Evolutionary conservation across 2,888 invertebrate species (phyloP), one percentile per base, ranked within the genome.

Genomic region (Spialia ferax): DNA sequence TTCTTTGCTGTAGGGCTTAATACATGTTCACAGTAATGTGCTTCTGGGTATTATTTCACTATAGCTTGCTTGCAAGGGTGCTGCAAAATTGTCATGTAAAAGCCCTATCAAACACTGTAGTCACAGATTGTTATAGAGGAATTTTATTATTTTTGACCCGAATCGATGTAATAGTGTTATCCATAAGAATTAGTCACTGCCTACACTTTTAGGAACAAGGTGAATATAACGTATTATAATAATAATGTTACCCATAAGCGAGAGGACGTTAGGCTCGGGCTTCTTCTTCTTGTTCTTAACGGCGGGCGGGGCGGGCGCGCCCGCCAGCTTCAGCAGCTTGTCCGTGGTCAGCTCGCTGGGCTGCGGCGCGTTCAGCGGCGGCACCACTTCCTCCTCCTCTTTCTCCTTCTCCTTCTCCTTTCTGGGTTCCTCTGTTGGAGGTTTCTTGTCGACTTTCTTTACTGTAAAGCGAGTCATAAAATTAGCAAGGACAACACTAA

Each of bases 321-420:
- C 73, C 1, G 89, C 91, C 64, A 92, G 90, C 76, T 86, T 85
- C 72, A 94, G 77, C 64, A 93, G 78, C 74, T 91, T 94, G 57
- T 92, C 91, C 0, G 90, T 94, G 52, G 93, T 93, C 35, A 93
- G 82, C 75, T 91, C 91, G 71, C 84, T 89, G 3, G 93, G 90
- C 77, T 91, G 93, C 22, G 90, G 90, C 18, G 81, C 80, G 73
- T 90, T 90, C 72, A 91, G 74, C 0, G 93, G 90, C 0, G 88
- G 88, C 2, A 93, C 86, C 29, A 88, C 80, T 72, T 91, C 90
- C 61, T 91, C 91, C 0, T 71, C 71, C 0, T 65, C 68, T n/a
- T 82, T 79, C 0, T 70, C 91, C 5, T 38, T 38, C 15, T 38
- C 38, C 0, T 71, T 70, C 0, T 65, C 68, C 15, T 82, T 80